Evolutionary conservation across 2,888 invertebrate species (phyloP), one percentile per base, ranked within the genome.

Genomic region (Hesperia comma): DNA sequence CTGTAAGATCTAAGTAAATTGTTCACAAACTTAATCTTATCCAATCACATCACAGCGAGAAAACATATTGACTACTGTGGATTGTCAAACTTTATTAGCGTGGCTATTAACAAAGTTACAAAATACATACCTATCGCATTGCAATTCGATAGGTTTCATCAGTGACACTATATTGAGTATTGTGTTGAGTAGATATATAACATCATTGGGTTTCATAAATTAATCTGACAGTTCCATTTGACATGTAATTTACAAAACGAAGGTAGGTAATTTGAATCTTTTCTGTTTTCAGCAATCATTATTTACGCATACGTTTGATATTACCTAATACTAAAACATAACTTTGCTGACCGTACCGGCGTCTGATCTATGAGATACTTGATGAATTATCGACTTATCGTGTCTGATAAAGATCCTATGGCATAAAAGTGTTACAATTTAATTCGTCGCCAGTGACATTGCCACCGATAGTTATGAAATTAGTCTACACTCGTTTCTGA

Each of bases 371-470:
- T 53, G 58, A 64, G 51, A 64, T 64, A 64, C 41, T 53, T 64
- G 64, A 64, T 58, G 58, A 58, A 64, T 64, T 58, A 64, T 64
- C 64, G 58, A 43, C 53, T 64, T 64, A 64, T 64, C 58, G 58
- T 64, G 17, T 51, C 51, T 64, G 64, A 64, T 64, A 64, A 64
- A 53, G 64, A 64, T 64, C 64, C 26, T 19, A 43, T 58, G 53
- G 51, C n/a, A 26, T 40, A 51, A 64, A 58, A 58, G 58, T n/a
- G 64, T 58, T 58, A 64, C 43, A 53, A 58, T 64, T 58, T 58
- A 58, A 64, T 58, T 53, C 43, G 41, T 41, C 53, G 58, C 54
- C 58, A 67, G 54, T 61, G 61, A 67, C 61, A 67, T 61, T 67
- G 67, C 61, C 40, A 56, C 67, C 51, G 54, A 66, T 55, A 61